Evolutionary conservation across 1,140 invertebrate genomes (phyloP).

Genomic region (Oryzaephilus surinamensis): DNA sequence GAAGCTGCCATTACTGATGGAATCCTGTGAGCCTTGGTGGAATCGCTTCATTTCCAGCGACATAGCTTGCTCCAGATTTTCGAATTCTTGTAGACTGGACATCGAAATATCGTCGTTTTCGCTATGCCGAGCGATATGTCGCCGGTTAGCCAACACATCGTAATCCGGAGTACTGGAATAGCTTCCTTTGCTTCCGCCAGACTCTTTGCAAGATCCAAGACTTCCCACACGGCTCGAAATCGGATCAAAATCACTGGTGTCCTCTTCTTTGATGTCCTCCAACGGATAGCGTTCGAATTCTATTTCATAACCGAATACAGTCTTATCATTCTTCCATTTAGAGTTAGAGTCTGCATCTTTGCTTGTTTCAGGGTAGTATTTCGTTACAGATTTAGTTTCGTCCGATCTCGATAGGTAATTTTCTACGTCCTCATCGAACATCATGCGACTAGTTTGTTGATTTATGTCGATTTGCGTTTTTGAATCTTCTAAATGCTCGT

Average conservation of each 20-base stretch:
- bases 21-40: conserved; percentile 61
- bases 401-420: conserved; percentile 56
- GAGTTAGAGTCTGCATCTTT: conserved; percentile 62
- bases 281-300: conserved; percentile 61
- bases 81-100: conserved; percentile 89
- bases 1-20: conserved; percentile 62
- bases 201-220: conserved; percentile 69
- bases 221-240: conserved; percentile 67
- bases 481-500: conserved; percentile 70
- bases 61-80: conserved; percentile 74
- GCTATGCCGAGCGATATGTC: conserved; percentile 63
- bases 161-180: conserved; percentile 77
- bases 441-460: conserved; percentile 44
- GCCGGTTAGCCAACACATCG: conserved; percentile 65
- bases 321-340: conserved; percentile 53
- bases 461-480: conserved; percentile 37
- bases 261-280: conserved; percentile 86
- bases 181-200: conserved; percentile 63
- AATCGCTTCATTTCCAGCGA: conserved; percentile 51
- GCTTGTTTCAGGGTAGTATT: conserved; percentile 39
- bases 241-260: conserved; percentile 71
- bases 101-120: conserved; percentile 87
- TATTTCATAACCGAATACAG: conserved; percentile 58
- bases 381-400: conserved; percentile 46
- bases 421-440: conserved; percentile 61